phyloP scores from a whole-genome alignment of 2,888 invertebrate genomes.

The Pseudanteris insignis region DNA sequence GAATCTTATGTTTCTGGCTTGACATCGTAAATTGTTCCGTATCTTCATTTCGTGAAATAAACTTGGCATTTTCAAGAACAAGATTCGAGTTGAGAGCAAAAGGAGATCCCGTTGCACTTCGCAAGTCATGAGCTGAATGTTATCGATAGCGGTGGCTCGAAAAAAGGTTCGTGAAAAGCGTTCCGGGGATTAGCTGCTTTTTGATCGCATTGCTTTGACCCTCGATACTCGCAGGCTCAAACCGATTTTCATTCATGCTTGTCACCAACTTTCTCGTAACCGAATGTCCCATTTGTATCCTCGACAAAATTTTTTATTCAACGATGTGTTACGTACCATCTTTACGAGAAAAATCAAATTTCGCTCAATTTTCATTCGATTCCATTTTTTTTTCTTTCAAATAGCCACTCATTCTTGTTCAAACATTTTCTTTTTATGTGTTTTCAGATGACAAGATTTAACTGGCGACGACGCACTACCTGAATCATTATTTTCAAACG shows the following conservation, averaged over 20 bases:
- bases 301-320: slow-evolving; percentile 2
- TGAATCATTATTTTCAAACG: too few species aligned
- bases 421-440: too few species aligned
- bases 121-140: slow-evolving; percentile 17
- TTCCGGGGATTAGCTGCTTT: slow-evolving; percentile 40
- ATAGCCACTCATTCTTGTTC: too few species aligned
- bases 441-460: too few species aligned
- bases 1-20: too few species aligned
- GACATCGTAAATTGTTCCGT: too few species aligned
- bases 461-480: too few species aligned
- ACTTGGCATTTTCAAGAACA: slow-evolving; percentile 11
- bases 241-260: slow-evolving; percentile 50
- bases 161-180: slow-evolving; percentile 19
- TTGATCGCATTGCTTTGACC: slow-evolving; percentile 45
- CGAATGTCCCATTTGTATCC: slow-evolving; percentile 46
- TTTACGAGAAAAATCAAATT: too few species aligned
- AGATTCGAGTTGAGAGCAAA: slow-evolving; percentile 22
- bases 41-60: too few species aligned
- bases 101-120: slow-evolving; percentile 15
- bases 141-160: slow-evolving; percentile 24
- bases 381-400: too few species aligned
- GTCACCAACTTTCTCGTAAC: slow-evolving; percentile 45
- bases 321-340: slow-evolving; percentile 2
- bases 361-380: too few species aligned
- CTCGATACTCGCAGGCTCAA: slow-evolving; percentile 26